Base-by-base conservation (phyloP, 2,797 vertebrate genomes). In the Platyrinchus mystaceus region DNA sequence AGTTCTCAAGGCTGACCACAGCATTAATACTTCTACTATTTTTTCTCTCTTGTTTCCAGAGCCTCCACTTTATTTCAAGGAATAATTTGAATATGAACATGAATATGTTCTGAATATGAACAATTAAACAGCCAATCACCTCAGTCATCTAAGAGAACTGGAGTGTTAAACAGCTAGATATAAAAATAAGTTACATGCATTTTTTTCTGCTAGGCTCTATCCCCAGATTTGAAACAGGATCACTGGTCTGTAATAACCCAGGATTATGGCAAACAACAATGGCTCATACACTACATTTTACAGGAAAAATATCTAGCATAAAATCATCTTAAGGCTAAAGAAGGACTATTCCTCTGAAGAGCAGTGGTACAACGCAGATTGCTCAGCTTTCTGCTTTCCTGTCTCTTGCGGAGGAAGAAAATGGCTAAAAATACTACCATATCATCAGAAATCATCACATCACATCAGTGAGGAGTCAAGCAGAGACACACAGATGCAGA, bases 371-470 rank as follows among this genome's bases (percentile, higher is more conserved):
- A n/a, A n/a, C 7, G 46, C 5, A 4, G 18, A 62, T 11, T 5
- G 1, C 44, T 63, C 27, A 17, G 37, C 58, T 77, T 88, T 52
- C 84, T 83, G 58, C 36, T 41, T 84, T 84, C 27, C 50, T 82
- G 70, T 50, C 62, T 66, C 39, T 30, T 69, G 55, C 46, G 59
- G 62, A 82, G 47, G 19, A 89, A 93, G 63, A 47, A 73, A 73
- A 75, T 6, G 0, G 49, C 81, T 92, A 93, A 87, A 94, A 89
- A 95, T 87, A 94, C 83, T 19, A 75, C 53, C 62, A 18, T 12
- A 21, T 22, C 19, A 74, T 94, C 86, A 87, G 67, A 79, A 94
- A 90, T 36, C 59, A 87, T 82, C 77, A 64, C 75, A 95, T 77
- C 62, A 46, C 44, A 71, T 79, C 62, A 78, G 66, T 2, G 63